phyloP scores from a whole-genome alignment of 2,113 vertebrate genomes.

The Oryzias celebensis region DNA sequence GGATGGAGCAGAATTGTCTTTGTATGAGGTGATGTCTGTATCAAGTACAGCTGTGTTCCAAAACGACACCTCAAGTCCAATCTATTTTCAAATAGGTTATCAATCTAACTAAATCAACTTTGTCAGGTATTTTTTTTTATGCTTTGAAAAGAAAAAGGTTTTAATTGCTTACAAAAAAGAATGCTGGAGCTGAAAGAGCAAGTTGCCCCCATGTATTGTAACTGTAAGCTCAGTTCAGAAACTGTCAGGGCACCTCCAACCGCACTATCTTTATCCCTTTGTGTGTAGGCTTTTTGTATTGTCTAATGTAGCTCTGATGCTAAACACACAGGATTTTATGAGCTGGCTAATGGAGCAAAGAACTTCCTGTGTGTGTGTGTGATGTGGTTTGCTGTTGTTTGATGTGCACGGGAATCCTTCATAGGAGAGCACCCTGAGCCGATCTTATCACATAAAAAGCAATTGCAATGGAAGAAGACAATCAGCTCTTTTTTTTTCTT shows the following conservation, averaged over 20 bases:
- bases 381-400: slow-evolving; percentile 75
- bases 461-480: slow-evolving; percentile 67
- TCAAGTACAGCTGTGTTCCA: neutral
- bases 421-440: slow-evolving; percentile 61
- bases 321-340: slow-evolving; percentile 78
- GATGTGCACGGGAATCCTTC: slow-evolving; percentile 73
- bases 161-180: no score
- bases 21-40: slow-evolving; percentile 4
- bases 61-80: no score
- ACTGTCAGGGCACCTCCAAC: slow-evolving; percentile 32
- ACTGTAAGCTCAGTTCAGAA: slow-evolving; percentile 22
- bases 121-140: no score
- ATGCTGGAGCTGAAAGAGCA: slow-evolving; percentile 28
- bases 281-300: slow-evolving; percentile 62
- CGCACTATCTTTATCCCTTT: slow-evolving; percentile 38
- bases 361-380: slow-evolving; percentile 70
- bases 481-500: slow-evolving; percentile 60
- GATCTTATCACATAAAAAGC: slow-evolving; percentile 77
- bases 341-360: slow-evolving; percentile 74
- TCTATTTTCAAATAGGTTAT: no score
- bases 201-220: slow-evolving; percentile 5
- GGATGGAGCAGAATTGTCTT: slow-evolving; percentile 14
- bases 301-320: slow-evolving; percentile 58
- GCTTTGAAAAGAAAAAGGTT: no score
- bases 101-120: no score